Base-by-base conservation (phyloP, 1,140 invertebrate genomes). In the Bombus sylvicola region DNA sequence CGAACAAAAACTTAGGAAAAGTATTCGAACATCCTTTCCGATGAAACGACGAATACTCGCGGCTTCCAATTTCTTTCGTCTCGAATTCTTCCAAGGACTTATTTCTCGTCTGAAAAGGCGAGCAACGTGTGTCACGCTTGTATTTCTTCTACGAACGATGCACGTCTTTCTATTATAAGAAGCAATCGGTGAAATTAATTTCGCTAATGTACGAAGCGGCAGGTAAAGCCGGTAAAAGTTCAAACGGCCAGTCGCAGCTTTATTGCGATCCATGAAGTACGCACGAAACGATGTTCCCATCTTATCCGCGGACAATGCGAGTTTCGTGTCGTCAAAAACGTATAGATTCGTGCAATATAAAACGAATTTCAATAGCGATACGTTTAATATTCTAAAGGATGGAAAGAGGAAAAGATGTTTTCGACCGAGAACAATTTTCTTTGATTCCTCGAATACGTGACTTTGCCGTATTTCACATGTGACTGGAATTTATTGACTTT, bases 371-470 rank as follows among this genome's bases (percentile, higher is more conserved):
- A 28, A 57, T 25, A 28, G 34, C 73, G 34, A 39, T 28, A 34
- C 10, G 59, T 41, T 64, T 59, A 59, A 75, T 31, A 41, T 41
- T 22, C 5, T 18, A 12, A 25, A 53, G 18, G 53, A 68, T 41
- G 39, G 53, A 83, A 28, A 73, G 43, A 78, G 25, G 15, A 47
- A 83, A 78, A 39, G 15, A 69, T 34, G 9, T 71, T 59, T 10
- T 72, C 75, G 37, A 71, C 9, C 64, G 75, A 68, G 75, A 47
- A 84, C 71, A 78, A 79, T 84, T 59, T 57, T 59, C 82, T 79
- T 79, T 37, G 66, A 84, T 69, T 84, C 66, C 34, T 15, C 37
- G 39, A 39, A 41, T 71, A 31, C 82, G 25, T n/a, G 4, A 31
- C 47, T 31, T 37, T 41, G 28, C 18, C 25, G 22, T 39, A 9